Conservation (phyloP, 2,113 vertebrate species). For the Oreochromis tanganicae region DNA sequence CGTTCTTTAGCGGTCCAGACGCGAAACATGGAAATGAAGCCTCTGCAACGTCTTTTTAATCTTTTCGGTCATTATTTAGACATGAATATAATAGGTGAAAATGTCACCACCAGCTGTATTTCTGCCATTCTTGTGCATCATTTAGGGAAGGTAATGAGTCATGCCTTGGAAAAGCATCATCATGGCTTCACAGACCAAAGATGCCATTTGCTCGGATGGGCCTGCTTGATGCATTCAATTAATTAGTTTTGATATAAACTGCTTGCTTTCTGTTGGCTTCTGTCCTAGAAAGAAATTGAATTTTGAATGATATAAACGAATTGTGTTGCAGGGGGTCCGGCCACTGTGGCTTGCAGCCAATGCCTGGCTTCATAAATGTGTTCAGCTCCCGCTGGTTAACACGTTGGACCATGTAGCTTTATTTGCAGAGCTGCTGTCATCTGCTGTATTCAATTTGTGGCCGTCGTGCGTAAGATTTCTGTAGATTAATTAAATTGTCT, state of each 20-base stretch:
- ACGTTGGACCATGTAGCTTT: neutral
- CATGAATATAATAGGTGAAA: constrained; percentile 18
- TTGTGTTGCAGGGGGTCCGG: constrained; percentile 50
- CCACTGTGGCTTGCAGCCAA: constrained; percentile 33
- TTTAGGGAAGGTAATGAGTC: constrained; percentile 38
- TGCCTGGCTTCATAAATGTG: constrained; percentile 16
- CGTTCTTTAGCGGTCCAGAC: neutral
- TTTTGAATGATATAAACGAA: constrained; percentile 71
- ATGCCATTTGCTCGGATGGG: constrained; percentile 45
- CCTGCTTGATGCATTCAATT: constrained; percentile 63
- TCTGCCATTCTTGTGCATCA: constrained; percentile 2
- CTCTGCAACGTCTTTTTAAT: neutral
- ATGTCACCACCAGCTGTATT: constrained; percentile 10
- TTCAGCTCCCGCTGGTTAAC: constrained; percentile 26
- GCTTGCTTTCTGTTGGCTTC: constrained; percentile 64
- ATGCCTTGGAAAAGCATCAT: constrained; percentile 40
- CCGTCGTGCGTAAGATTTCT: neutral
- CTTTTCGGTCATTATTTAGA: neutral
- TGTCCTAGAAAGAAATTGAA: constrained; percentile 71
- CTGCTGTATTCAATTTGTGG: constrained; percentile 16
- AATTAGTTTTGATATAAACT: constrained; percentile 73
- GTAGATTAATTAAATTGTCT: neutral
- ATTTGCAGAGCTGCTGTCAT: constrained; percentile 34
- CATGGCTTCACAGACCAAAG: constrained; percentile 36
- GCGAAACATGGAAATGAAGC: neutral